Base-by-base conservation (phyloP, 64 coral and sea anemone genomes). In the Astreopora myriophthalma region DNA sequence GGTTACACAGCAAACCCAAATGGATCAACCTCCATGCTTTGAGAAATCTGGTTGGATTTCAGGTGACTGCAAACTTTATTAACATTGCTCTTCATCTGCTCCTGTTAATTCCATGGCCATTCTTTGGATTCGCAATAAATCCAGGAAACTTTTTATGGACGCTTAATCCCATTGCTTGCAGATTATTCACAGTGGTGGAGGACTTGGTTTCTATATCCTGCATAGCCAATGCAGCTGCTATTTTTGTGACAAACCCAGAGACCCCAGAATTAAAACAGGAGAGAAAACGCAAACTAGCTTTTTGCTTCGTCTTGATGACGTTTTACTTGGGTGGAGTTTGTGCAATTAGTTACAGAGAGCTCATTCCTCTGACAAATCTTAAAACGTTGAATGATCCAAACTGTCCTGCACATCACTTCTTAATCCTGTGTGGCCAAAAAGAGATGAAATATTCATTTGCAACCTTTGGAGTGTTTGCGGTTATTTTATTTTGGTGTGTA, bases 61-160 rank as follows among this genome's bases (percentile, higher is more conserved):
- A 83, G 57, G 3, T 83, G 33, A 37, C 57, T 25, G 7, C 33
- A 36, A 35, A 83, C 48, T 2, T 35, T 1, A 38, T 20, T 8
- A 64, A 65, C 57, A 60, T 83, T 12, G 10, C 22, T 25, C 3
- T 65, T 37, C 55, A 83, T 39, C 79, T 83, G 31, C 3, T 83
- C 0, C 38, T 83, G 55, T 12, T 65, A n/a, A 63, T 65, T 64
- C 55, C 55, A 10, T 83, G 79, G 79, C 79, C 79, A 37, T 65
- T 38, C 33, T 65, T 28, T 57, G 79, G 79, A 38, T 83, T 64
- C 24, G 17, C 30, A n/a, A 12, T 83, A n/a, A 62, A 64, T 31
- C 79, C 79, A 16, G 33, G 79, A 64, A 38, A 83, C 8, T 83
- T 24, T 34, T 37, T 83, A 34, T 83, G 79, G 79, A 83, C 32